Base-by-base conservation (phyloP, 2,888 invertebrate species). In the Nebria salina region DNA sequence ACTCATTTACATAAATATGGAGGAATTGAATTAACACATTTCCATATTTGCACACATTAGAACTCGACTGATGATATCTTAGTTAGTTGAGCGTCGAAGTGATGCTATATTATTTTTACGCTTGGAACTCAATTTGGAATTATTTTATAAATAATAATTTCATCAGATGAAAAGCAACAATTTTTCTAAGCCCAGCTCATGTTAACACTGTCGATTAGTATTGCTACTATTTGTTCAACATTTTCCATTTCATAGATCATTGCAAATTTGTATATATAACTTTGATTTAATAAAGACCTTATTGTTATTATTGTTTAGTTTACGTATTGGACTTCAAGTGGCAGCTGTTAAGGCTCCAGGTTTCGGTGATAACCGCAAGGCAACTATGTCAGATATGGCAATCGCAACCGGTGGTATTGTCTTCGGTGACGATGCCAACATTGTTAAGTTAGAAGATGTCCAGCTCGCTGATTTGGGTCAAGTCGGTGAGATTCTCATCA, bases 271-370 rank as follows among this genome's bases (percentile, higher is more conserved):
- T 34, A 68, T 13, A 13, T 72, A 15, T 20, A 15, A 72, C 5
- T 26, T 20, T 72, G 34, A 72, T 72, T 72, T 42, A 34, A 34
- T 5, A 34, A 34, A 34, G 34, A 34, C 4, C 42, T 68, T 41
- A 26, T 3, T 65, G 4, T 72, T 34, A 25, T 66, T 66, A 5
- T 20, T 76, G 26, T 75, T 42, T 8, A 85, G 89, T 84, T 85
- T 90, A 70, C 87, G 89, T 70, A 89, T 90, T 84, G 89, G 89
- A 20, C 85, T 90, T n/a, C 90, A 90, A 87, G 89, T 90, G 64
- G 89, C 89, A 13, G 90, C 90, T 25, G 90, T 90, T 3, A 90
- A 90, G 86, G 90, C 90, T 13, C 90, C 90, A 75, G 90, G 90
- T 65, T 90, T 90, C 82, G 90, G 90, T n/a, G 90, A 90, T 83